These are phyloP conservation scores for Globia sparganii DNA, from an alignment of 2,888 invertebrate species.

Conservation along the genomic window DNA sequence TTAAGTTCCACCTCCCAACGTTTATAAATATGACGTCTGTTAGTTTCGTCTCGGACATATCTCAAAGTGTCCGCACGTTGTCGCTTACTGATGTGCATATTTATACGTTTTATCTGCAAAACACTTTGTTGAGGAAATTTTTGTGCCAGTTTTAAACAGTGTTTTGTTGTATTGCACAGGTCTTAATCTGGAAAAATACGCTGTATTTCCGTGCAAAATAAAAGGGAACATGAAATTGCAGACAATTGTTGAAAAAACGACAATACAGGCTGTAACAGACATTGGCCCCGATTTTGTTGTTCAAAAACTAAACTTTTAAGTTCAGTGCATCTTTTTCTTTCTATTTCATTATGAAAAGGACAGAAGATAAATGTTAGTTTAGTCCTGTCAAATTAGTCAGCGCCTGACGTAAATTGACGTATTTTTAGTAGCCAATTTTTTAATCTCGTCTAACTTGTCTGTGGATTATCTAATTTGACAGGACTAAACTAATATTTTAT, in stretches of 20 bases:
- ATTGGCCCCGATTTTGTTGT: no score
- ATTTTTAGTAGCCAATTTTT: no score
- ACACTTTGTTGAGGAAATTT: slow-evolving; percentile 1
- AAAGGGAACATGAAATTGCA: not conserved
- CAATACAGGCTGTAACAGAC: not conserved
- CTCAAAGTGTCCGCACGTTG: slow-evolving; percentile 72
- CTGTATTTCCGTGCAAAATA: not conserved
- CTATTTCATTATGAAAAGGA: no score
- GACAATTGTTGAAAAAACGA: not conserved
- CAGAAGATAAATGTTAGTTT: no score
- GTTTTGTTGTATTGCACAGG: not conserved
- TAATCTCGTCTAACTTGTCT: no score
- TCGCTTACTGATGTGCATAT: slow-evolving; percentile 57
- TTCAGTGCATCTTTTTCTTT: no score
- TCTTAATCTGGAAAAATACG: not conserved
- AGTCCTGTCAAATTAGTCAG: no score
- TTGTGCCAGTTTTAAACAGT: not conserved
- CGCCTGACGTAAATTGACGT: no score
- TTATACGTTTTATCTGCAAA: slow-evolving; percentile 68
- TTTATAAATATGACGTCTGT: slow-evolving; percentile 71
- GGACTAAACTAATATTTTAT: no score
- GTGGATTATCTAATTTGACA: no score
- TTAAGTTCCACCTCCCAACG: slow-evolving; percentile 26
- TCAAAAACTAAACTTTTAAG: no score
- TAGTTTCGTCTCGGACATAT: slow-evolving; percentile 67